Conservation (phyloP, 1,140 invertebrate species). For the Cotesia typhae region DNA sequence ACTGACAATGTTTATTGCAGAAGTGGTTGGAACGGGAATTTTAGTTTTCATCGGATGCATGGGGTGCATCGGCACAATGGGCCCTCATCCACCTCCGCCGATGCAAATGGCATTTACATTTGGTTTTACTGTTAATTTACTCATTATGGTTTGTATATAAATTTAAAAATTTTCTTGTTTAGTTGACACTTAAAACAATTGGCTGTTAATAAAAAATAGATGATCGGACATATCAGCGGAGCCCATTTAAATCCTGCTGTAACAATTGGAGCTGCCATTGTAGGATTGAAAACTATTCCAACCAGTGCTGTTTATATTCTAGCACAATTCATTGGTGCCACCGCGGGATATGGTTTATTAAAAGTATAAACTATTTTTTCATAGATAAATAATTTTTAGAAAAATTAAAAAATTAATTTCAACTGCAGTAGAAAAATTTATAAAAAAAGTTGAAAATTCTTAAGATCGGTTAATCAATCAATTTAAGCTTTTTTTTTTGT, state of each 20-base stretch:
- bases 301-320: constrained; percentile 76
- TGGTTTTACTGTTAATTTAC: constrained; percentile 74
- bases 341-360: constrained; percentile 73
- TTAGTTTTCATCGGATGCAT: constrained; percentile 81
- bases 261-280: constrained; percentile 74
- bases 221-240: constrained; percentile 76
- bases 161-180: background rate
- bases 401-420: too few species aligned
- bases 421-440: too few species aligned
- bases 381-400: too few species aligned
- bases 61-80: constrained; percentile 66
- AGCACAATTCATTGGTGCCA: constrained; percentile 77
- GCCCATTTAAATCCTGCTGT: constrained; percentile 83
- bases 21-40: constrained; percentile 77
- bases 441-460: too few species aligned
- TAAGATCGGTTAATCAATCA: too few species aligned
- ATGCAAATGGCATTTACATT: constrained; percentile 74
- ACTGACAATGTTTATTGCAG: constrained; percentile 63
- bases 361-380: constrained; percentile 54
- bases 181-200: background rate
- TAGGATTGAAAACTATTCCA: constrained; percentile 72
- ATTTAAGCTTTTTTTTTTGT: too few species aligned
- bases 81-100: constrained; percentile 54
- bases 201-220: constrained; percentile 61
- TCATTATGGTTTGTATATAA: constrained; percentile 68